These are phyloP conservation scores for Acanthiza pusilla DNA, from an alignment of 2,797 vertebrate genomes.

Conservation along the genomic window DNA sequence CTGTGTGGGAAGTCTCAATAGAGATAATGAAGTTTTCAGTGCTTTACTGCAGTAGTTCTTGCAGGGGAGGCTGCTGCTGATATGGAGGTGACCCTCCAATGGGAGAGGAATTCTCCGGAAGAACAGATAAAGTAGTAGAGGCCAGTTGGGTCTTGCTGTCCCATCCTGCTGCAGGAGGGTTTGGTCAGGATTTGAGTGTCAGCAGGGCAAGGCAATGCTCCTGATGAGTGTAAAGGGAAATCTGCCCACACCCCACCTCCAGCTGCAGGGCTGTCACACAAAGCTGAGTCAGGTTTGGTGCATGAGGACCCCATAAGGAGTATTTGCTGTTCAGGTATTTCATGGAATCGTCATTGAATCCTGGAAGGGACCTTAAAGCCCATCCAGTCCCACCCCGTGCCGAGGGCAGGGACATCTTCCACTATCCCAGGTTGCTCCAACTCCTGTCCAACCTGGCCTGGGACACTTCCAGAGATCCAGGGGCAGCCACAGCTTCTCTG, in stretches of 20 bases:
- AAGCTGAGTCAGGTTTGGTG: neutral
- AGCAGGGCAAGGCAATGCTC: neutral
- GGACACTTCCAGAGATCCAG: neutral
- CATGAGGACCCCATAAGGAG: neutral
- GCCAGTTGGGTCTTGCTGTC: neutral
- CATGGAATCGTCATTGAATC: neutral
- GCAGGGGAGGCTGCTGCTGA: neutral
- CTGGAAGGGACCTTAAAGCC: neutral
- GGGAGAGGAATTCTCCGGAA: neutral
- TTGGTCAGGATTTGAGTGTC: neutral
- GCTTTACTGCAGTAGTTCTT: neutral
- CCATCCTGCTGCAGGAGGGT: neutral
- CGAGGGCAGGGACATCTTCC: neutral
- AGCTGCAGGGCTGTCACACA: neutral
- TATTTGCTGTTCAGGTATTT: neutral
- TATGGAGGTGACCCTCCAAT: neutral
- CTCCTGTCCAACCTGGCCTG: neutral
- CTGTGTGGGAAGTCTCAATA: neutral
- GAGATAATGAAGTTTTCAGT: neutral
- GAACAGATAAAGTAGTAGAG: neutral
- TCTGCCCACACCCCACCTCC: neutral
- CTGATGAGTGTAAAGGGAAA: neutral
- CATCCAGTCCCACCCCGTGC: neutral
- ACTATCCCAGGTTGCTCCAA: neutral
- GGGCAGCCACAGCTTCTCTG: neutral